Base-by-base conservation (phyloP, 1,140 invertebrate genomes). In the Tenebrio molitor region DNA sequence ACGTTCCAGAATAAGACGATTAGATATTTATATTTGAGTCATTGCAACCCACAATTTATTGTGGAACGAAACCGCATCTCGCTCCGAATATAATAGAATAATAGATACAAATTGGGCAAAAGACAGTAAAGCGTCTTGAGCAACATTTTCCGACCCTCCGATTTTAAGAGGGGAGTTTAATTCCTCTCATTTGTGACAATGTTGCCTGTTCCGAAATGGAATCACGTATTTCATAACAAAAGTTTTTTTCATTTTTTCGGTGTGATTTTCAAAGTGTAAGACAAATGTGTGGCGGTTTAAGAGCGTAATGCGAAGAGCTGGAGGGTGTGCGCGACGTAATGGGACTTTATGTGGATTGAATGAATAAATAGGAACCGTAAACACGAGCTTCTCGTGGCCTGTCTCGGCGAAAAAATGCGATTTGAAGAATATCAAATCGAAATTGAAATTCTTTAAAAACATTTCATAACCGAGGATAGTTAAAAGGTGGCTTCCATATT, bases 141-240 rank as follows among this genome's bases (percentile, higher is more conserved):
- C 46, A 53, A 58, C 23, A 58, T 58, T 58, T 58, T 58, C 25
- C 50, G 50, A 25, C 10, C 2, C 17, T 46, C 0, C 50, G 17
- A n/a, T 53, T 19, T 58, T 58, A 25, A 58, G 23, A 29, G 23
- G 23, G n/a, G 19, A 53, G 21, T 23, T 53, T 58, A 58, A 58
- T 58, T 58, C 12, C 23, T 10, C 21, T 58, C 50, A 58, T 58
- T 58, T 58, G 50, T 15, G 50, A 29, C 50, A 58, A 25, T 58
- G 50, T 58, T 58, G 23, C 50, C 50, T 25, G 15, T 58, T 58
- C 12, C 23, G 23, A 15, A 29, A 33, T 12, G 12, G 21, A 58
- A 58, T 25, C 50, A 58, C 50, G 50, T 58, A 58, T 58, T 58
- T 58, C 50, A 58, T 58, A 58, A 50, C 44, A 50, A 12, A 58